These are phyloP conservation scores for Selenia dentaria DNA, from an alignment of 2,888 invertebrate species.

Conservation along the genomic window DNA sequence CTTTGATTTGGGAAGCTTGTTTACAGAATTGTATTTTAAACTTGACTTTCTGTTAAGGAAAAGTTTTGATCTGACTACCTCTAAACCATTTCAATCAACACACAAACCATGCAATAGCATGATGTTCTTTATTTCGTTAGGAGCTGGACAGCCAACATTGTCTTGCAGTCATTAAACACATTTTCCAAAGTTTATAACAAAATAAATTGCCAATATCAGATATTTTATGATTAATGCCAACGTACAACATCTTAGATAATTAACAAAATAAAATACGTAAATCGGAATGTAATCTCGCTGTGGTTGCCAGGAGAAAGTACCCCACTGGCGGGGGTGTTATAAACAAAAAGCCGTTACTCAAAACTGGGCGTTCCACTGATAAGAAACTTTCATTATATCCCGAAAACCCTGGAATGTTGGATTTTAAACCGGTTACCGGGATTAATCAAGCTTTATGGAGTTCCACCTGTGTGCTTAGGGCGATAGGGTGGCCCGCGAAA, in stretches of 20 bases:
- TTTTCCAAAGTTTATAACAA: too few relatives aligned
- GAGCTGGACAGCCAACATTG: too few relatives aligned
- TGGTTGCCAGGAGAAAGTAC: slow-evolving; percentile 30
- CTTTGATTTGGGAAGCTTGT: slow-evolving; percentile 19
- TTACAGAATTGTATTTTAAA: slow-evolving; percentile 17
- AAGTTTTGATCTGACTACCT: too few relatives aligned
- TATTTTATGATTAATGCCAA: neutral
- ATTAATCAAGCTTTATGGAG: slow-evolving; percentile 76
- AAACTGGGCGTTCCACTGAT: slow-evolving; percentile 73
- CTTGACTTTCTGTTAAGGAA: neutral
- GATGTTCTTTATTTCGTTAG: too few relatives aligned
- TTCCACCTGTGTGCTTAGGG: slow-evolving; percentile 76
- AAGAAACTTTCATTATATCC: slow-evolving; percentile 81
- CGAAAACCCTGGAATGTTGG: slow-evolving; percentile 73
- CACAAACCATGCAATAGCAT: too few relatives aligned
- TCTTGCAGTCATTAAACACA: too few relatives aligned
- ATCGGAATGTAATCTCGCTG: slow-evolving; percentile 27
- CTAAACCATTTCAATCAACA: too few relatives aligned
- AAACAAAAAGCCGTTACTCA: slow-evolving; percentile 74
- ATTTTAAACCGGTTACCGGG: slow-evolving; percentile 71
- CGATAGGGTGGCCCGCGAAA: slow-evolving; percentile 49
- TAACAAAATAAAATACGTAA: slow-evolving; percentile 8
- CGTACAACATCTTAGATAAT: neutral
- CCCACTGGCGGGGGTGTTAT: slow-evolving; percentile 38
- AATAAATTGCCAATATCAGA: too few relatives aligned